A percentile compares a stretch with the other conserved stretches of the same genome.
Evolutionary conservation across 2,113 vertebrate species (phyloP).

Genomic region (Symphodus melops): DNA sequence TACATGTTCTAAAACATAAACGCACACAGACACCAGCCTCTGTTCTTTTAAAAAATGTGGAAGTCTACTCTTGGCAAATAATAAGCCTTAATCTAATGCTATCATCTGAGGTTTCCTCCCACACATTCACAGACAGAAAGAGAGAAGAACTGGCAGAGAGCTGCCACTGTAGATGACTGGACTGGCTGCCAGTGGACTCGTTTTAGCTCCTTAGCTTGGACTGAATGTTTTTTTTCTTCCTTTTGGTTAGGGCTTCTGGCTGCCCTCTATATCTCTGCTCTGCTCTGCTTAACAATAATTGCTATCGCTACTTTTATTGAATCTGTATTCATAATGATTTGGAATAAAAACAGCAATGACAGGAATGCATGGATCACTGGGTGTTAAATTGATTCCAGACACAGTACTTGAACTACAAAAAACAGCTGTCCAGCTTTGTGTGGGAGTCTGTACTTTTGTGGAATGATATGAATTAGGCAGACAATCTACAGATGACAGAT

Average conservation of each 20-base stretch:
- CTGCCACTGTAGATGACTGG: slow-evolving; percentile 55
- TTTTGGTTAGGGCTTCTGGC: slow-evolving; percentile 30
- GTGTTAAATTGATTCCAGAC: slow-evolving; percentile 75
- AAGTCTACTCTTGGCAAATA: no score
- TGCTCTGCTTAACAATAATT: neutral
- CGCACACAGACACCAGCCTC: no score
- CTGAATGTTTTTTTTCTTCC: neutral
- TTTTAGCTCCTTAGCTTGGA: slow-evolving; percentile 46
- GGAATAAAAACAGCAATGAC: slow-evolving; percentile 6
- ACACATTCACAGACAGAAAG: slow-evolving; percentile 17
- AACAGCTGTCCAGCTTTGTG: slow-evolving; percentile 17
- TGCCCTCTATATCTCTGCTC: slow-evolving; percentile 6
- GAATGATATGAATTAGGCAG: neutral
- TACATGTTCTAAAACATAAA: no score
- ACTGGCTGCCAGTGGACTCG: slow-evolving; percentile 63
- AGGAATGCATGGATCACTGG: slow-evolving; percentile 13
- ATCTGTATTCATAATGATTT: slow-evolving; percentile 22
- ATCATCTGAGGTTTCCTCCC: slow-evolving; percentile 37
- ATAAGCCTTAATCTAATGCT: no score
- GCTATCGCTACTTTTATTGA: no score
- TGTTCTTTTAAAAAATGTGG: no score
- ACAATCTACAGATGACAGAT: neutral
- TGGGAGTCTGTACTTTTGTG: slow-evolving; percentile 6
- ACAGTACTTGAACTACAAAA: slow-evolving; percentile 7
- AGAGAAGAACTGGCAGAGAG: slow-evolving; percentile 45